These are phyloP conservation scores for Seira ritae DNA, from an alignment of 2,888 invertebrate species.

Conservation along the genomic window DNA sequence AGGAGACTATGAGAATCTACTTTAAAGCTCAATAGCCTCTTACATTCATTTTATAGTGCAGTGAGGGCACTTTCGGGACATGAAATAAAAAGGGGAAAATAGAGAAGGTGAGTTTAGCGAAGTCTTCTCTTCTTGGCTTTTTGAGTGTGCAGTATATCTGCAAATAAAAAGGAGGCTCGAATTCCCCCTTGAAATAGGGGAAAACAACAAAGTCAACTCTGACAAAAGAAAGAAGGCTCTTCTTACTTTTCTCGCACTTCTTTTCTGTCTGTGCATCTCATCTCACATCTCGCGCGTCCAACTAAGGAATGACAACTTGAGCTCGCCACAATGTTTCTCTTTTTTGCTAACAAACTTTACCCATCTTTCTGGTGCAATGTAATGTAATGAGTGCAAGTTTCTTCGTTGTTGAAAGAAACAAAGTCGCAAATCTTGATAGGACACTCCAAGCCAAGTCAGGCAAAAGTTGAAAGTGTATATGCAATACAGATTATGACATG, in stretches of 20 bases:
- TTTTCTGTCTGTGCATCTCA: no score
- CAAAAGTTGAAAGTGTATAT: no score
- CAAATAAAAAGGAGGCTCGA: not conserved
- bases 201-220: slow-evolving; percentile 1
- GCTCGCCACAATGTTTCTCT: no score
- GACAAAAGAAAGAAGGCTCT: not conserved
- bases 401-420: no score
- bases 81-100: slow-evolving; percentile 40
- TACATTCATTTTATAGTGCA: slow-evolving; percentile 40
- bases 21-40: slow-evolving; percentile 32
- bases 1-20: slow-evolving; percentile 28
- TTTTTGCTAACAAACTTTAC: no score
- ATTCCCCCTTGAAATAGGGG: not conserved
- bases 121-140: not conserved
- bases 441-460: no score
- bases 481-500: not conserved
- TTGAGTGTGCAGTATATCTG: not conserved
- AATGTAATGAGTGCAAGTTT: no score
- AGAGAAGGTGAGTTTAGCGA: slow-evolving; percentile 40
- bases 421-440: no score
- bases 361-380: no score
- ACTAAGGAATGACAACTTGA: no score
- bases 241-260: not conserved
- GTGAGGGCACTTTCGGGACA: slow-evolving; percentile 53
- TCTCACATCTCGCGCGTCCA: no score